Evolutionary conservation across 2,888 invertebrate genomes (phyloP).

Genomic region (Monoplex corrugatus): DNA sequence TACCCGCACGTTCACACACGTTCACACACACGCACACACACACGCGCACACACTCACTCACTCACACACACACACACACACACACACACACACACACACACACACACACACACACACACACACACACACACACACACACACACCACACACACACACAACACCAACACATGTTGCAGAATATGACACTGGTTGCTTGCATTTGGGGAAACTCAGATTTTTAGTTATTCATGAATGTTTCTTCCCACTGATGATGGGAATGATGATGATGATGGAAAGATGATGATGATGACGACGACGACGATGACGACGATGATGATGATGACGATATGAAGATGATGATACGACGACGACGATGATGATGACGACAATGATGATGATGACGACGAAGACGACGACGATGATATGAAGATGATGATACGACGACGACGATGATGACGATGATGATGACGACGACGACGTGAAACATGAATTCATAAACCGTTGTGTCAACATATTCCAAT

Average conservation of each 20-base stretch:
- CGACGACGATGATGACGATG: background rate
- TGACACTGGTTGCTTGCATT: background rate
- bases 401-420: background rate
- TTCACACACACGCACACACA: background rate
- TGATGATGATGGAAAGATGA: background rate
- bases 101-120: background rate
- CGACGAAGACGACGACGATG: background rate
- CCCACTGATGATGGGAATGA: background rate
- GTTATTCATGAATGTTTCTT: too few species aligned
- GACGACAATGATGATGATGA: background rate
- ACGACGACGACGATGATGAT: background rate
- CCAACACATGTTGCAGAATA: background rate
- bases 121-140: background rate
- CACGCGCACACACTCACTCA: background rate
- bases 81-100: background rate
- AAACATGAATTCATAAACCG: too few species aligned
- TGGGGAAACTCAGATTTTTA: background rate
- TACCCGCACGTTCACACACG: too few species aligned
- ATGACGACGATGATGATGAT: background rate
- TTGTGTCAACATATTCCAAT: too few species aligned
- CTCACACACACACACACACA: conserved; percentile 14
- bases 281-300: background rate
- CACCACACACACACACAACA: background rate
- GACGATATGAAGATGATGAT: background rate
- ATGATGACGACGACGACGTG: background rate